Conservation (phyloP, 2,888 invertebrate species). For the Dasypogon diadema region DNA sequence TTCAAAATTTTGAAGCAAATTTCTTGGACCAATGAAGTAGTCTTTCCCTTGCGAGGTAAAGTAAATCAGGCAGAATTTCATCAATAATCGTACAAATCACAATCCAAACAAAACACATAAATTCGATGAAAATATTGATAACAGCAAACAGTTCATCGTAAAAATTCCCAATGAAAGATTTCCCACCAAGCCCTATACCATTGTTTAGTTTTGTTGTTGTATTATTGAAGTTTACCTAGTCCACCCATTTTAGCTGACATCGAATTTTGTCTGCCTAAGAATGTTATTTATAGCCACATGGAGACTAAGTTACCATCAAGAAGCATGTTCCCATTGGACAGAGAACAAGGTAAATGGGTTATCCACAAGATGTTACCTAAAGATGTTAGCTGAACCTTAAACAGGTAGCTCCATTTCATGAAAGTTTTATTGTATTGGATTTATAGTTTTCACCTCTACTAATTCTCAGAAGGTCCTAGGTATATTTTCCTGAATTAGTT, state of each 20-base stretch:
- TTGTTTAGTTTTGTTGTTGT: conserved; percentile 26
- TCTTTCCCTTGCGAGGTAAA: neutral
- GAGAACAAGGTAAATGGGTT: conserved; percentile 18
- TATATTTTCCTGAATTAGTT: too few relatives aligned
- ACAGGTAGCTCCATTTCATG: conserved; percentile 20
- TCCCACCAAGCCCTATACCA: neutral
- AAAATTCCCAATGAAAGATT: conserved; percentile 13
- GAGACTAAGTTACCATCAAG: conserved; percentile 12
- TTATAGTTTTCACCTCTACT: conserved; percentile 12
- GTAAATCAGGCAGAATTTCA: conserved; percentile 15
- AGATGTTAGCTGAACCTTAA: neutral
- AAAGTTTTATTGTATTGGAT: conserved; percentile 22
- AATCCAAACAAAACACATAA: conserved; percentile 15
- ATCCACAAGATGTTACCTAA: neutral
- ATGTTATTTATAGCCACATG: conserved; percentile 27
- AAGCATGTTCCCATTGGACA: conserved; percentile 9
- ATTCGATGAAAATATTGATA: conserved; percentile 23
- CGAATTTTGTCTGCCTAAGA: conserved; percentile 31
- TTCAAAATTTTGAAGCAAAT: neutral
- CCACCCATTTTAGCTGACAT: conserved; percentile 30
- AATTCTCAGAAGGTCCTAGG: too few relatives aligned
- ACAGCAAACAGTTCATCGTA: conserved; percentile 27
- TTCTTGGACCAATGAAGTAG: neutral
- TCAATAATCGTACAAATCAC: conserved; percentile 27
- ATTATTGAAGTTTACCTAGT: conserved; percentile 9